These are phyloP conservation scores for Apocrypta bakeri DNA, from an alignment of 1,140 invertebrate genomes.

Conservation along the genomic window DNA sequence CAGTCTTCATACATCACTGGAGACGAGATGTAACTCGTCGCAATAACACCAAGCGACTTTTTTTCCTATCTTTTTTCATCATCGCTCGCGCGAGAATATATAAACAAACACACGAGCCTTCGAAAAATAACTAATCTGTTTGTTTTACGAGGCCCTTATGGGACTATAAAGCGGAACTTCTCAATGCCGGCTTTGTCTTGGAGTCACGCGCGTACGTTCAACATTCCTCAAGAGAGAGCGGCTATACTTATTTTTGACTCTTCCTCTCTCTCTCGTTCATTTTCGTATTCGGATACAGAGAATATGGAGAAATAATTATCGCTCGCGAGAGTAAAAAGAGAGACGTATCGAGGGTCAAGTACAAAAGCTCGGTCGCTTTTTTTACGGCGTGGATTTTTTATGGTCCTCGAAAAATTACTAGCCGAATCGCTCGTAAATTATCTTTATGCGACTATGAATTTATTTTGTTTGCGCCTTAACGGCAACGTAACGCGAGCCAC, in stretches of 20 bases:
- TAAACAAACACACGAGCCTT: conserved; percentile 18
- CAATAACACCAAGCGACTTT: neutral
- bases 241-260: neutral
- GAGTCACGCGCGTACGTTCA: neutral
- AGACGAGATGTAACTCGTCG: neutral
- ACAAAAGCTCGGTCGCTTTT: neutral
- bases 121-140: conserved; percentile 43
- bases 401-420: conserved; percentile 32
- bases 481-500: neutral
- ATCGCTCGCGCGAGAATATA: neutral
- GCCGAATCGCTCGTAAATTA: conserved; percentile 44
- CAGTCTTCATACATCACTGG: conserved; percentile 36
- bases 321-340: neutral
- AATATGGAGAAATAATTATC: conserved; percentile 37
- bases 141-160: conserved; percentile 36
- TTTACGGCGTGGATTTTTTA: conserved; percentile 9
- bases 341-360: neutral
- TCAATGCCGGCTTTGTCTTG: conserved; percentile 17
- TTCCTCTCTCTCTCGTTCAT: neutral
- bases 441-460: conserved; percentile 42
- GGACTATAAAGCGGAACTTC: neutral
- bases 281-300: neutral
- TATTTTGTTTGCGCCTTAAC: neutral
- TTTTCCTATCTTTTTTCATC: neutral
- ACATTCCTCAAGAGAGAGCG: neutral